Conservation (phyloP, 2,888 invertebrate species). For the Cynaeus angustus region DNA sequence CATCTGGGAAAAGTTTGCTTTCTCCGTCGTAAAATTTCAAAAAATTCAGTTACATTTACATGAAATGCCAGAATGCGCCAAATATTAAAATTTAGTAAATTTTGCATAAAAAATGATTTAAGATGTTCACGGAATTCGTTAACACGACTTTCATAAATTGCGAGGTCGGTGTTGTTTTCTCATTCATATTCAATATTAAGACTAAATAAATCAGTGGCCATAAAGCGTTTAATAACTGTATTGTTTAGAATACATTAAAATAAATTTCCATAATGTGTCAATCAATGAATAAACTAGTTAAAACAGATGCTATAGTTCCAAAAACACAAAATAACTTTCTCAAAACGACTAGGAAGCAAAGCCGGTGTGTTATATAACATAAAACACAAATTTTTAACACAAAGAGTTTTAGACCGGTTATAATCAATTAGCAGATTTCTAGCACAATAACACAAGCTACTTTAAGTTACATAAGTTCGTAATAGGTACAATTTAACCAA, state of each 20-base stretch:
- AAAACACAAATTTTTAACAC: slow-evolving; percentile 33
- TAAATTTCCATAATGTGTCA: slow-evolving; percentile 19
- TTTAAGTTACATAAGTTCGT: slow-evolving; percentile 20
- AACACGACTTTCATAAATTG: slow-evolving; percentile 26
- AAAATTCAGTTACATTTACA: slow-evolving; percentile 24
- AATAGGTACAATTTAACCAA: background rate
- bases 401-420: slow-evolving; percentile 33
- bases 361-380: slow-evolving; percentile 27
- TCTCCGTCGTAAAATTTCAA: slow-evolving; percentile 35
- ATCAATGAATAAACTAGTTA: slow-evolving; percentile 14
- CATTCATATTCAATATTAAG: slow-evolving; percentile 1
- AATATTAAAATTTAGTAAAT: background rate
- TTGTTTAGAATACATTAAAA: slow-evolving; percentile 21
- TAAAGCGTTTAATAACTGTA: slow-evolving; percentile 16
- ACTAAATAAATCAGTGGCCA: background rate
- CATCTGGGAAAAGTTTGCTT: slow-evolving; percentile 34
- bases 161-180: slow-evolving; percentile 3
- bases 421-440: slow-evolving; percentile 32
- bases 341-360: slow-evolving; percentile 26
- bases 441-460: slow-evolving; percentile 35
- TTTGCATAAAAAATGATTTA: slow-evolving; percentile 21
- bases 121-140: slow-evolving; percentile 5
- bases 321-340: slow-evolving; percentile 30
- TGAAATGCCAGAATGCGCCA: background rate
- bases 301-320: slow-evolving; percentile 2